Evolutionary conservation across 2,888 invertebrate species (phyloP).

Genomic region (Idaea biselata): DNA sequence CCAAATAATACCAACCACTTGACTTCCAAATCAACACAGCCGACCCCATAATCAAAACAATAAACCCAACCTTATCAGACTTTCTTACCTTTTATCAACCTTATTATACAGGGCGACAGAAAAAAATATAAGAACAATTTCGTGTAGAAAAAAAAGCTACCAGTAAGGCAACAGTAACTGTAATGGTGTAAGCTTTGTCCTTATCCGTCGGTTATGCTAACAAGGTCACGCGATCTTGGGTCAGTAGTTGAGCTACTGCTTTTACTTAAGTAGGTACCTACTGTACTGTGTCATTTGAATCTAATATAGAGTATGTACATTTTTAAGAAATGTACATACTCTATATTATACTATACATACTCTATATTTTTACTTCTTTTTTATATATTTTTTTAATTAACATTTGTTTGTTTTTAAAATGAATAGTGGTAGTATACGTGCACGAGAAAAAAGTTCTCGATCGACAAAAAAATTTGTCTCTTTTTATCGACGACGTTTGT

Average conservation of each 20-base stretch:
- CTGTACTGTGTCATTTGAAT: slow-evolving; percentile 1
- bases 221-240: slow-evolving; percentile 55
- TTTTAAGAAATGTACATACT: slow-evolving; percentile 13
- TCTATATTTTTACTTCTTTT: no score
- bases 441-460: no score
- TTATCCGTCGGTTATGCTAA: slow-evolving; percentile 67
- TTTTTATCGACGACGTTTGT: no score
- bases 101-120: slow-evolving; percentile 33
- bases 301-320: not conserved
- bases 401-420: no score
- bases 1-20: slow-evolving; percentile 8
- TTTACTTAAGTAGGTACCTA: not conserved
- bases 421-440: no score
- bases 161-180: slow-evolving; percentile 36
- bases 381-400: no score
- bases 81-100: slow-evolving; percentile 14
- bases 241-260: not conserved
- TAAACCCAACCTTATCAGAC: slow-evolving; percentile 24
- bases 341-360: no score
- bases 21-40: slow-evolving; percentile 6
- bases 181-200: slow-evolving; percentile 57
- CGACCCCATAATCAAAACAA: slow-evolving; percentile 14
- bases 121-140: slow-evolving; percentile 46
- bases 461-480: no score
- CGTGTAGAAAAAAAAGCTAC: slow-evolving; percentile 40